Evolutionary conservation across 2,888 invertebrate genomes (phyloP).

Genomic region (Zygaena filipendulae): DNA sequence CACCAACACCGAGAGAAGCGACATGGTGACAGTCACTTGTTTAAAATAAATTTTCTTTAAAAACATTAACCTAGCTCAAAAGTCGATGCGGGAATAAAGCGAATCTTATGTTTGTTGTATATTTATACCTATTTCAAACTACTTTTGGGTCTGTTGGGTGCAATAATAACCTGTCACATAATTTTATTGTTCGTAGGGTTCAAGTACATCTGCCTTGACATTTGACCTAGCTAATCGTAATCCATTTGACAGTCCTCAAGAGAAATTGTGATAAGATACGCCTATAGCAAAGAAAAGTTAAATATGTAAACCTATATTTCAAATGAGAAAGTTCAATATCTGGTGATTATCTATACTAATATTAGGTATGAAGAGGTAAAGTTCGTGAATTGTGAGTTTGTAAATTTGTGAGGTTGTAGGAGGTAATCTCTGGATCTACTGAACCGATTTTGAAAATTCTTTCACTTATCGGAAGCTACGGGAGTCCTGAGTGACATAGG

Average conservation of each 20-base stretch:
- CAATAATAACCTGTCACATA: constrained; percentile 36
- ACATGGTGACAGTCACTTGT: constrained; percentile 35
- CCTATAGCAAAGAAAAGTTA: too few species aligned
- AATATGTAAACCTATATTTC: too few species aligned
- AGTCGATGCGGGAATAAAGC: constrained; percentile 22
- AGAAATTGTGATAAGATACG: too few species aligned
- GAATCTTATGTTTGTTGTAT: constrained; percentile 6
- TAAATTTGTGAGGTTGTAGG: too few species aligned
- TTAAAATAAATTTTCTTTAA: constrained; percentile 22
- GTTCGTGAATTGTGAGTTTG: too few species aligned
- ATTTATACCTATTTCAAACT: constrained; percentile 32
- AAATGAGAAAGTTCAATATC: too few species aligned
- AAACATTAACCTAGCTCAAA: constrained; percentile 38
- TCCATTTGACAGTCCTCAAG: constrained; percentile 32
- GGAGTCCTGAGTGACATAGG: too few species aligned
- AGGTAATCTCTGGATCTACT: too few species aligned
- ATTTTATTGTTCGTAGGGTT: constrained; percentile 16
- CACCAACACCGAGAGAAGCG: constrained; percentile 35
- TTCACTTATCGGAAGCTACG: too few species aligned
- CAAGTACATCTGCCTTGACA: constrained; percentile 44
- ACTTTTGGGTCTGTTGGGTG: constrained; percentile 35
- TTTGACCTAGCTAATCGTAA: constrained; percentile 55
- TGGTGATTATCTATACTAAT: too few species aligned
- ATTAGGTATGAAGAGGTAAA: too few species aligned
- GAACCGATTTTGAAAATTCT: too few species aligned